Conservation (phyloP, 2,888 invertebrate genomes). For the Xestia c-nigrum region DNA sequence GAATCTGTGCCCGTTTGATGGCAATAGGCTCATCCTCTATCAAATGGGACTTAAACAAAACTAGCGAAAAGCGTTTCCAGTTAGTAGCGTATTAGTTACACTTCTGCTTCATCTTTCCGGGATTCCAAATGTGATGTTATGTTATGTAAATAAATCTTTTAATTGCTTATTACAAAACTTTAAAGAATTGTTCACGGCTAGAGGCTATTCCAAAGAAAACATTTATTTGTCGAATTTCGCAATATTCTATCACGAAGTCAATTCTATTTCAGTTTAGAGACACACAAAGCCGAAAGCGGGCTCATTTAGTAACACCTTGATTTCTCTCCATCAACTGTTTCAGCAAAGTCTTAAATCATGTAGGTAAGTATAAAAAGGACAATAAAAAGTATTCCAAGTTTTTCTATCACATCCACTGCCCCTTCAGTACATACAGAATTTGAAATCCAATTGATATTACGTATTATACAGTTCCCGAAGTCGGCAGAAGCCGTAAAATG, state of each 20-base stretch:
- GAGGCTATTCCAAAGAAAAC: background rate
- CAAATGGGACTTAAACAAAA: background rate
- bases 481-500: conserved; percentile 66
- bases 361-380: conserved; percentile 13
- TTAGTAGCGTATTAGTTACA: background rate
- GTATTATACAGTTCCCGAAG: conserved; percentile 60
- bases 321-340: conserved; percentile 17
- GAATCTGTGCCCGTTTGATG: background rate
- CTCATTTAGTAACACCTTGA: background rate
- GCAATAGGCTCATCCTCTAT: background rate
- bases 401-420: conserved; percentile 32
- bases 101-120: background rate
- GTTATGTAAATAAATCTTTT: background rate
- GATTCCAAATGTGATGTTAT: background rate
- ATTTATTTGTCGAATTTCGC: background rate
- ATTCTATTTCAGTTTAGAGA: background rate
- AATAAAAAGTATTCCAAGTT: conserved; percentile 37
- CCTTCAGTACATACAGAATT: conserved; percentile 42
- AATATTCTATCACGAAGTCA: background rate
- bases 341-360: conserved; percentile 21
- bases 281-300: background rate
- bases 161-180: background rate
- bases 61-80: background rate
- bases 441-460: conserved; percentile 62
- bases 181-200: background rate